Evolutionary conservation across 1,140 invertebrate genomes (phyloP), one percentile per base, ranked within the genome.

Genomic region (Apis cerana): DNA sequence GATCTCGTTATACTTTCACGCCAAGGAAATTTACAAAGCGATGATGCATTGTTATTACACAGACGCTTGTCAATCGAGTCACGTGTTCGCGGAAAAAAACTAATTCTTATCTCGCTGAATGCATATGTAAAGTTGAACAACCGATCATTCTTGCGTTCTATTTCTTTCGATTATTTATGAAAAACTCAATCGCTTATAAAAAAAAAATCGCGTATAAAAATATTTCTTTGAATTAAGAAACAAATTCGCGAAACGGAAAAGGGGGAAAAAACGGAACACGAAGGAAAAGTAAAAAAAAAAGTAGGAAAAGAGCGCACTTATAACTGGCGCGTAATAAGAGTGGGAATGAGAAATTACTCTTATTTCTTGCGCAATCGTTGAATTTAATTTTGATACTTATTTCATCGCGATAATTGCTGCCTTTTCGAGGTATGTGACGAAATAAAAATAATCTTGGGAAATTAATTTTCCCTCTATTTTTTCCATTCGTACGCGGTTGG

Each of bases 311-410:
- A 65, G 23, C 43, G 59, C 21, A 54, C 79, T 87, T 80, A 76
- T 62, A 9, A 71, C 15, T 1, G 3, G 33, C 13, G 13, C 9
- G n/a, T 9, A 54, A 21, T 58, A 71, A 43, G 43, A 56, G 23
- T 19, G 48, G 75, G n/a, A 54, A 75, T 19, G 74, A 61, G 65
- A 56, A 83, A 86, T 88, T 86, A 88, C 27, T 23, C 33, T 58
- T 21, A 88, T 72, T 83, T 62, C 68, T 27, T 56, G 43, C 33
- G 43, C 65, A 56, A n/a, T 54, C 21, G 67, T 80, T 62, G 33
- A 43, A 59, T 71, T 71, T 62, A 56, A 87, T 80, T 85, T 87
- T 87, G 52, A 68, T 85, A 85, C 82, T 88, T 88, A 76, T 58
- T 80, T 85, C 76, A 50, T 56, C 54, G 54, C 21, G 58, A 12